Conservation (phyloP, 2,797 vertebrate species). For the Craterocephalus amniculus region DNA sequence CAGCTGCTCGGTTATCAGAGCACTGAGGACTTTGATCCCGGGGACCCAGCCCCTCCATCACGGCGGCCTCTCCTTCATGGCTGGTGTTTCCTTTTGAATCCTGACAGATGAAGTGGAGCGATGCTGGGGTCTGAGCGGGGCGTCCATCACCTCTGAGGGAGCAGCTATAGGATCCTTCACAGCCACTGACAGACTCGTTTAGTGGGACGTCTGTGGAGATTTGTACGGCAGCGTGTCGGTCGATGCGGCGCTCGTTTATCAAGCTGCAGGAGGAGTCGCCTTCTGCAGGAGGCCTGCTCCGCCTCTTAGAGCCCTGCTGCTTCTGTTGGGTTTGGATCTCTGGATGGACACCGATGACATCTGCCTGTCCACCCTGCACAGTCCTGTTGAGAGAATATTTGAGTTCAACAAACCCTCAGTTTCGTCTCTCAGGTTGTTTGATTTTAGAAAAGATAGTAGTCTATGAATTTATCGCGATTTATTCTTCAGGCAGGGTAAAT, state of each 20-base stretch:
- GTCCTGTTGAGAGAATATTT: neutral
- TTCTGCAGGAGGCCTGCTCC: neutral
- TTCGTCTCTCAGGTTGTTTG: no score
- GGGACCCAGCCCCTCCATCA: neutral
- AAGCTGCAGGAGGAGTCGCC: constrained; percentile 1
- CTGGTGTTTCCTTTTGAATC: neutral
- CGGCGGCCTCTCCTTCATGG: neutral
- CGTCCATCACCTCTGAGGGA: neutral
- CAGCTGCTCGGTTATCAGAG: no score
- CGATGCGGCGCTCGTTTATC: neutral
- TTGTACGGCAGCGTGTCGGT: neutral
- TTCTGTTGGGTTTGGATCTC: neutral
- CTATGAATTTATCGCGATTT: no score
- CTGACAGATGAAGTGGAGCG: neutral
- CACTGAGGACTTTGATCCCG: neutral
- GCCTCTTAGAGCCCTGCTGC: neutral
- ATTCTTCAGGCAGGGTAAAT: no score
- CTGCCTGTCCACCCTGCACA: neutral
- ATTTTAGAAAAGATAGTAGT: no score
- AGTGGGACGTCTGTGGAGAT: neutral
- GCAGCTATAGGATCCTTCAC: neutral
- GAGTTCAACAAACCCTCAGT: neutral
- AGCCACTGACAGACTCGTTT: neutral
- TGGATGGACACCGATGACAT: neutral
- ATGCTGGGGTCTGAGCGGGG: neutral